These are phyloP conservation scores for Hycleus cichorii DNA, from an alignment of 1,140 invertebrate species.

Conservation along the genomic window DNA sequence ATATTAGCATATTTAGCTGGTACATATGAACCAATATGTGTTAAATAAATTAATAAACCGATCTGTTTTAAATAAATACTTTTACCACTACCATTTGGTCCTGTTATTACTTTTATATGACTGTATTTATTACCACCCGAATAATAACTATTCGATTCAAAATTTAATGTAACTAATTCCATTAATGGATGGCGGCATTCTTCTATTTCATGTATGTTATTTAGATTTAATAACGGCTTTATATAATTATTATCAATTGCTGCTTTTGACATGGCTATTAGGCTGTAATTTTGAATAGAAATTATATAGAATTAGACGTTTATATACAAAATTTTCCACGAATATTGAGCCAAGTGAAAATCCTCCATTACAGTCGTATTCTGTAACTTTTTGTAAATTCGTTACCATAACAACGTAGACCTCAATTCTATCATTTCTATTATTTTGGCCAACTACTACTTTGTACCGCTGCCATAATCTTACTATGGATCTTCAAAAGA, in stretches of 20 bases:
- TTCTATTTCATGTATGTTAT: conserved; percentile 57
- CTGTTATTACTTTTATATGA: conserved; percentile 72
- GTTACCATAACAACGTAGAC: too few relatives aligned
- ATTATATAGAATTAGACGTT: too few relatives aligned
- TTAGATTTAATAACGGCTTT: conserved; percentile 55
- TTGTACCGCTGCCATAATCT: too few relatives aligned
- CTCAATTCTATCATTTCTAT: too few relatives aligned
- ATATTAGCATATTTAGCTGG: conserved; percentile 69
- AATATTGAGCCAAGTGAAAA: too few relatives aligned
- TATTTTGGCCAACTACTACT: too few relatives aligned
- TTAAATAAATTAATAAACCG: conserved; percentile 70
- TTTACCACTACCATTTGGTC: conserved; percentile 88
- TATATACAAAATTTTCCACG: too few relatives aligned
- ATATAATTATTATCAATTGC: conserved; percentile 65
- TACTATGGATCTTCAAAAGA: too few relatives aligned
- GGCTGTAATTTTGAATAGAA: conserved; percentile 45
- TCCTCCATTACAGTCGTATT: too few relatives aligned
- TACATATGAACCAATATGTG: conserved; percentile 83
- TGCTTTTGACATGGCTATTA: conserved; percentile 64
- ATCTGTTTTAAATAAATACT: conserved; percentile 84
- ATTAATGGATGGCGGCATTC: conserved; percentile 73
- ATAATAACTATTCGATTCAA: conserved; percentile 65
- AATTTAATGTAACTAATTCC: conserved; percentile 56
- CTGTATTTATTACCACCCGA: conserved; percentile 47
- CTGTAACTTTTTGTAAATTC: too few relatives aligned